A percentile compares a stretch with the other conserved stretches of the same genome.
Conservation (phyloP, 2,797 vertebrate genomes). For the Moxostoma hubbsi region DNA sequence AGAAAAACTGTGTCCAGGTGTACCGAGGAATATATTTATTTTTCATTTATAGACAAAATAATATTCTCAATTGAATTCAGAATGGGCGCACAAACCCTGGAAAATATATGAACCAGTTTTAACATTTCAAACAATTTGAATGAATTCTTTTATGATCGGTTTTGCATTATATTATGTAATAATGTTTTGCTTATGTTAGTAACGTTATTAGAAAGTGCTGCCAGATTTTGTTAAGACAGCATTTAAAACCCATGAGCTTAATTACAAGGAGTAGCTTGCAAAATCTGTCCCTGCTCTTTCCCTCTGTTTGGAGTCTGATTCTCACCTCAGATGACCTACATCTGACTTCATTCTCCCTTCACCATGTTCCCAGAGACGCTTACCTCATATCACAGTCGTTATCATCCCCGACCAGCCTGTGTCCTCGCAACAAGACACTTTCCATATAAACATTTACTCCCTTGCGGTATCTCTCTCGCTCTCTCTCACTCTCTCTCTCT, state of each 20-base stretch:
- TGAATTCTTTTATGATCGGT: no score
- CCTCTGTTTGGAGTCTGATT: no score
- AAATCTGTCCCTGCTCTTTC: no score
- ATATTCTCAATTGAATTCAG: no score
- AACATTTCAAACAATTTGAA: no score
- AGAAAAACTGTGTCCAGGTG: no score
- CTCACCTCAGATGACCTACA: conserved; percentile 26
- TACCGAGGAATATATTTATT: no score
- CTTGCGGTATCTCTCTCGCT: neutral
- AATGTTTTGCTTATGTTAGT: neutral
- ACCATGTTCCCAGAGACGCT: neutral
- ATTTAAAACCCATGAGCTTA: neutral
- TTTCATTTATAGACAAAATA: no score
- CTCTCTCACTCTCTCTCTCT: neutral
- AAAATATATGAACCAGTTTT: no score
- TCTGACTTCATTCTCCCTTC: neutral
- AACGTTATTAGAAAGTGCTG: neutral
- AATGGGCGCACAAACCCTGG: no score
- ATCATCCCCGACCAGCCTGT: no score
- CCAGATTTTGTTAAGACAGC: neutral
- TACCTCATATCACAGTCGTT: no score
- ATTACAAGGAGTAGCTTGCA: neutral
- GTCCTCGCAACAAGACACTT: neutral
- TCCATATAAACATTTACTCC: neutral
- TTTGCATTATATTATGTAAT: neutral